Evolutionary conservation across 2,888 invertebrate species (phyloP).

Genomic region (Caenorhabditis angaria): DNA sequence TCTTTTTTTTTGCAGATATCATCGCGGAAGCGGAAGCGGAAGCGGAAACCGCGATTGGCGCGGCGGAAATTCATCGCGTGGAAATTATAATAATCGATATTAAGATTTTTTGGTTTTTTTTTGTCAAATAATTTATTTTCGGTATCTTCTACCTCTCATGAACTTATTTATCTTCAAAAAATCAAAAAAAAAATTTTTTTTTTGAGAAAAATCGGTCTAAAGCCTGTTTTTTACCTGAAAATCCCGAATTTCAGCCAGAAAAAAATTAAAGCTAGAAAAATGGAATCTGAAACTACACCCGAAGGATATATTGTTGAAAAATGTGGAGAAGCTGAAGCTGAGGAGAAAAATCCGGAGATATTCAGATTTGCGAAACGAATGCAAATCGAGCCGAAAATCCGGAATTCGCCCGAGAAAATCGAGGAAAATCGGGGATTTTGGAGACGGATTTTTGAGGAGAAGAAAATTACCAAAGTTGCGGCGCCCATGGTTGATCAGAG

Average conservation of each 20-base stretch:
- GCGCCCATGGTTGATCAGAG: constrained; percentile 72
- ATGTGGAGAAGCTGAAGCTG: constrained; percentile 40
- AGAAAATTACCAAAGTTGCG: constrained; percentile 60
- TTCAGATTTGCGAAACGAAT: constrained; percentile 47
- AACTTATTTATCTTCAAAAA: not conserved
- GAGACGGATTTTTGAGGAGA: constrained; percentile 44
- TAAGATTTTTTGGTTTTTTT: not conserved
- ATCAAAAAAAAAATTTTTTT: not conserved
- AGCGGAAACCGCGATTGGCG: constrained; percentile 1
- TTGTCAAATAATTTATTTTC: not conserved
- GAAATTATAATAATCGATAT: constrained; percentile 2
- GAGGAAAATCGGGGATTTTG: constrained; percentile 54
- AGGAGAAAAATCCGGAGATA: constrained; percentile 10
- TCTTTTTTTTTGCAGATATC: not conserved
- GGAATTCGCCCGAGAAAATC: constrained; percentile 40
- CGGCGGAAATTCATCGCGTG: not conserved
- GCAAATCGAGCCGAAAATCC: constrained; percentile 21
- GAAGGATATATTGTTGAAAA: constrained; percentile 46
- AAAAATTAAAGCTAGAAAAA: constrained; percentile 7
- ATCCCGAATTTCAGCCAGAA: not conserved
- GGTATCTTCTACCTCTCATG: no score
- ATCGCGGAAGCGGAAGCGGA: not conserved
- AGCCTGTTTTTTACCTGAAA: not conserved
- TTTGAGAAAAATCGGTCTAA: not conserved
- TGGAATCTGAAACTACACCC: constrained; percentile 35